phyloP scores from a whole-genome alignment of 2,888 invertebrate genomes.

The Uropetala carovei region DNA sequence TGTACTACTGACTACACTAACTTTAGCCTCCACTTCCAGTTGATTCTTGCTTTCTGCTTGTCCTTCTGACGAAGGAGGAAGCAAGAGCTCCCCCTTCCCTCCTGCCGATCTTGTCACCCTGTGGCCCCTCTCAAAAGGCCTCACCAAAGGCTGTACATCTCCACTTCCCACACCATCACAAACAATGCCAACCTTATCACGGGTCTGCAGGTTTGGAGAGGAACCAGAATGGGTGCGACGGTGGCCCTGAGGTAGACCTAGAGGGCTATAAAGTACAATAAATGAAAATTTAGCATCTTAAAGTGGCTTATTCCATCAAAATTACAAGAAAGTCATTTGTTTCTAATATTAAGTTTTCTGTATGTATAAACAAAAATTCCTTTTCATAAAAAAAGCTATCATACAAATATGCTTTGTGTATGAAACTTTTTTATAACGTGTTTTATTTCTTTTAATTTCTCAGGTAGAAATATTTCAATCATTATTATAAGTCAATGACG shows the following conservation, averaged over 20 bases:
- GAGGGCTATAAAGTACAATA: not conserved
- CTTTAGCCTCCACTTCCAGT: not conserved
- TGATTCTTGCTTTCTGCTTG: not conserved
- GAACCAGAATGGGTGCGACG: slow-evolving; percentile 68
- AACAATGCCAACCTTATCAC: slow-evolving; percentile 65
- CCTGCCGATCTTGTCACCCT: slow-evolving; percentile 68
- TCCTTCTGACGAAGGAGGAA: not conserved
- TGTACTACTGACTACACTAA: not conserved
- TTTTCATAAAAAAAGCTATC: too few relatives aligned
- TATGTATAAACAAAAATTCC: too few relatives aligned
- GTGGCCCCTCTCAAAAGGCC: slow-evolving; percentile 67
- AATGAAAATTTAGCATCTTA: too few relatives aligned
- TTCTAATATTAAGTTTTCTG: too few relatives aligned
- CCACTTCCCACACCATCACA: not conserved
- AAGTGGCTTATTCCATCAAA: too few relatives aligned
- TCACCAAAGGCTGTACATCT: not conserved
- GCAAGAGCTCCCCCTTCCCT: slow-evolving; percentile 47
- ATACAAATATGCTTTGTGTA: too few relatives aligned
- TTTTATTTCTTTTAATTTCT: too few relatives aligned
- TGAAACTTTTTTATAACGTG: too few relatives aligned
- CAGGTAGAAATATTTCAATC: too few relatives aligned
- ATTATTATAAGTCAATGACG: too few relatives aligned
- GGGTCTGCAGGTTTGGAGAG: slow-evolving; percentile 67
- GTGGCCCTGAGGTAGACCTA: slow-evolving; percentile 22
- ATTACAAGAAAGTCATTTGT: too few relatives aligned